These are phyloP conservation scores for Idaea straminata DNA, from an alignment of 2,888 invertebrate genomes.

Conservation along the genomic window DNA sequence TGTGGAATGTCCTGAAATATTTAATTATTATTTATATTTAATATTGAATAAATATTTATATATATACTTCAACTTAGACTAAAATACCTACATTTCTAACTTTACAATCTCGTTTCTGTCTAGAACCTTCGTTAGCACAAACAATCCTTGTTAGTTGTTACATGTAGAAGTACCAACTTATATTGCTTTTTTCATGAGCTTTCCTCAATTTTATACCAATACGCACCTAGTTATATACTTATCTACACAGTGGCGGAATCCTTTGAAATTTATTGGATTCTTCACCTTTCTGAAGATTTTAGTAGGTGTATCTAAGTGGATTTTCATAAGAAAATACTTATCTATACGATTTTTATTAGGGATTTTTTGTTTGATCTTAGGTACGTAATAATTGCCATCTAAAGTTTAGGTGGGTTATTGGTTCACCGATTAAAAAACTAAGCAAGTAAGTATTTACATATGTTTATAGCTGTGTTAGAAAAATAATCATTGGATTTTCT, in stretches of 20 bases:
- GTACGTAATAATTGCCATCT: no score
- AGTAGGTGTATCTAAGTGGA: not conserved
- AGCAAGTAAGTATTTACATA: no score
- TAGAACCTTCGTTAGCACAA: not conserved
- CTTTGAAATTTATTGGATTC: not conserved
- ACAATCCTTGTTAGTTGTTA: not conserved
- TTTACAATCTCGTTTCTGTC: not conserved
- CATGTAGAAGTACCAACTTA: not conserved
- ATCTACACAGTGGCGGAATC: not conserved
- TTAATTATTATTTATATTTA: no score
- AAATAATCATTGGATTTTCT: no score
- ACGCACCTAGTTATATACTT: not conserved
- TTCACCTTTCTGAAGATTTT: not conserved
- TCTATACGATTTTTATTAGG: not conserved
- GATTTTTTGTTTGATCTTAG: no score
- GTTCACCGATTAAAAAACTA: no score
- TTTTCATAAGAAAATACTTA: not conserved
- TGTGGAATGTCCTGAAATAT: no score
- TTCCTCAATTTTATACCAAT: not conserved
- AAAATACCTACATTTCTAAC: not conserved
- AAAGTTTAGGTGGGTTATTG: no score
- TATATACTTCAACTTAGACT: not conserved
- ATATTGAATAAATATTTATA: no score
- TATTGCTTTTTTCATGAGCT: conserved; percentile 1
- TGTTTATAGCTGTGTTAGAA: no score